A percentile compares a stretch with the other conserved stretches of the same genome.
Evolutionary conservation across 2,888 invertebrate species (phyloP).

Genomic region (Parelbella ahira): DNA sequence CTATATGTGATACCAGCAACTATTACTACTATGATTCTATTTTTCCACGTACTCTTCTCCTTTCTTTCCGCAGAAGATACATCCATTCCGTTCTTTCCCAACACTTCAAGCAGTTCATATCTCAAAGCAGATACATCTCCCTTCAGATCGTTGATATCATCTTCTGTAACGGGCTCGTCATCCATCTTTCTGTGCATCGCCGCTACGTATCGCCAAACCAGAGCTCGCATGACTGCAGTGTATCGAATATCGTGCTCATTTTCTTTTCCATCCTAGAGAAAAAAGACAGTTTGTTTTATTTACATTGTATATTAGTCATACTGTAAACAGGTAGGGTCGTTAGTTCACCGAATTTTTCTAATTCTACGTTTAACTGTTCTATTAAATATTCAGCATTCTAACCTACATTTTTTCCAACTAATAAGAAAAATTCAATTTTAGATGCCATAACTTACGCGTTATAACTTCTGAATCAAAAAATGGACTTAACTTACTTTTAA

Average conservation of each 20-base stretch:
- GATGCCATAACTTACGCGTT: too few species aligned
- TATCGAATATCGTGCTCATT: constrained; percentile 86
- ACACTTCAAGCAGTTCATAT: constrained; percentile 94
- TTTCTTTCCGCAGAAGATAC: constrained; percentile 86
- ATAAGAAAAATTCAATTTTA: too few species aligned
- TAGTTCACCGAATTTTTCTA: too few species aligned
- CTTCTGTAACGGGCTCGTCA: constrained; percentile 93
- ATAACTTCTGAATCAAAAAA: too few species aligned
- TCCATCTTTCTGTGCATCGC: constrained; percentile 91
- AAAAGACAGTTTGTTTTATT: background rate
- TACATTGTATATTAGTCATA: too few species aligned
- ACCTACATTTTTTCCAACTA: too few species aligned
- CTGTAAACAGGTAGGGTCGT: too few species aligned
- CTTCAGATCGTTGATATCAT: constrained; percentile 95
- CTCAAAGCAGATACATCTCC: constrained; percentile 95
- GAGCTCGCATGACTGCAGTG: constrained; percentile 91
- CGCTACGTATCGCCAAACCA: constrained; percentile 96
- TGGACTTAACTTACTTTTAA: too few species aligned
- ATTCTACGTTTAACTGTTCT: too few species aligned
- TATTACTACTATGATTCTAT: too few species aligned
- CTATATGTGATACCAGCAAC: too few species aligned
- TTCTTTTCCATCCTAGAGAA: constrained; percentile 78
- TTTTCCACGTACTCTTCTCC: constrained; percentile 83
- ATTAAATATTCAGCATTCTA: too few species aligned
- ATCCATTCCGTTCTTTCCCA: constrained; percentile 93